Evolutionary conservation across 2,888 invertebrate species (phyloP).

Genomic region (Leptinotarsa tumamoca): DNA sequence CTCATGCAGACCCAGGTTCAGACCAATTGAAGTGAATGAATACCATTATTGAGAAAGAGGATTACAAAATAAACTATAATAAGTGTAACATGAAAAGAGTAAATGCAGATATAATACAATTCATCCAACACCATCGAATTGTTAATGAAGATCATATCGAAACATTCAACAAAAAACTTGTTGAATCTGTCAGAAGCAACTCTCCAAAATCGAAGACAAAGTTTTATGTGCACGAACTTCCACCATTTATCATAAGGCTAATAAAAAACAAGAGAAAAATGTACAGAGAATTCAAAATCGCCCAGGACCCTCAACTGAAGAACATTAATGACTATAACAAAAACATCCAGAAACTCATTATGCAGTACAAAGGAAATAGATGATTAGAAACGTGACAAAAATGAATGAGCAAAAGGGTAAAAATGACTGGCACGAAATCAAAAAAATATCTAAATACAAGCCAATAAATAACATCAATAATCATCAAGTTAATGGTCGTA

Average conservation of each 20-base stretch:
- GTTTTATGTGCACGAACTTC: slow-evolving; percentile 5
- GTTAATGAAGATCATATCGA: neutral
- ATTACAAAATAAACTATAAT: neutral
- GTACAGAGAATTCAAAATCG: neutral
- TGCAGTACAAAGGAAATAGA: neutral
- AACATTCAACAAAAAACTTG: slow-evolving; percentile 3
- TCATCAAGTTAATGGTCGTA: neutral
- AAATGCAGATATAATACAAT: neutral
- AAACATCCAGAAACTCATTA: neutral
- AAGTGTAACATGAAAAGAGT: neutral
- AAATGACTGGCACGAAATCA: slow-evolving; percentile 16
- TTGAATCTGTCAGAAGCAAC: neutral
- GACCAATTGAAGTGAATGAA: neutral
- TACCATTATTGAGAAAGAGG: neutral
- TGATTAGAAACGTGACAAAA: neutral
- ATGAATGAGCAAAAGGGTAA: neutral
- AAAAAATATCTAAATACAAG: neutral
- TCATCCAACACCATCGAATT: neutral
- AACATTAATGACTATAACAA: neutral
- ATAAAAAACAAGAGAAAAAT: slow-evolving; percentile 4
- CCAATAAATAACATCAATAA: neutral
- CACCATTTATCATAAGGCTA: neutral
- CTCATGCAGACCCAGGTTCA: neutral
- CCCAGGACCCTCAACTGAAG: neutral
- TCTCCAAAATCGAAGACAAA: neutral